phyloP scores from a whole-genome alignment of 2,113 vertebrate genomes.

The Callopanchax toddi region DNA sequence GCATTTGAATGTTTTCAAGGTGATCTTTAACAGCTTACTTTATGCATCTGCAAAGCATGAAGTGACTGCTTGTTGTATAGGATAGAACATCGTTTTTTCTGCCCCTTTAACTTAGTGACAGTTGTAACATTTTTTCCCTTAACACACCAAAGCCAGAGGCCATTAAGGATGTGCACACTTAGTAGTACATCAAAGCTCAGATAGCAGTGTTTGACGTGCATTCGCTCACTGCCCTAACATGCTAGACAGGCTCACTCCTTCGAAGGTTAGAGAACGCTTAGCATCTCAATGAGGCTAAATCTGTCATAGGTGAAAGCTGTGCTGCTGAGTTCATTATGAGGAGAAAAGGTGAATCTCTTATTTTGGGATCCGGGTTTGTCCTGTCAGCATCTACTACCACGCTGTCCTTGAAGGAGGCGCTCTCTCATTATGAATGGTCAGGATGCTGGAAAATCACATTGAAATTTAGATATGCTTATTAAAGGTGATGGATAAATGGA shows the following conservation, averaged over 20 bases:
- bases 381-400: conserved; percentile 34
- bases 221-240: conserved; percentile 67
- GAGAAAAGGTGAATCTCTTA: conserved; percentile 46
- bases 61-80: conserved; percentile 3
- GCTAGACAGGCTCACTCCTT: conserved; percentile 49
- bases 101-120: conserved; percentile 3
- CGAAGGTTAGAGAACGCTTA: conserved; percentile 49
- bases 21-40: conserved; percentile 51
- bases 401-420: conserved; percentile 58
- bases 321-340: conserved; percentile 65
- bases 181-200: conserved; percentile 55
- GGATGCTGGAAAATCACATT: conserved; percentile 55
- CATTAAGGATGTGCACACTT: conserved; percentile 41
- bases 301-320: conserved; percentile 57
- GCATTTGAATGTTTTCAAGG: conserved; percentile 57
- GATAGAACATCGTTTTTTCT: conserved; percentile 11
- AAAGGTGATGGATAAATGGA: conserved; percentile 75
- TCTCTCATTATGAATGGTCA: conserved; percentile 57
- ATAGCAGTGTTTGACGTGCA: conserved; percentile 59
- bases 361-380: conserved; percentile 42
- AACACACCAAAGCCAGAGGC: conserved; percentile 35
- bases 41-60: conserved; percentile 35
- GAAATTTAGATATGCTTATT: conserved; percentile 73
- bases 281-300: conserved; percentile 68
- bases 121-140: conserved; percentile 23